phyloP scores from a whole-genome alignment of 2,113 vertebrate species.

The Apaloderma vittatum region DNA sequence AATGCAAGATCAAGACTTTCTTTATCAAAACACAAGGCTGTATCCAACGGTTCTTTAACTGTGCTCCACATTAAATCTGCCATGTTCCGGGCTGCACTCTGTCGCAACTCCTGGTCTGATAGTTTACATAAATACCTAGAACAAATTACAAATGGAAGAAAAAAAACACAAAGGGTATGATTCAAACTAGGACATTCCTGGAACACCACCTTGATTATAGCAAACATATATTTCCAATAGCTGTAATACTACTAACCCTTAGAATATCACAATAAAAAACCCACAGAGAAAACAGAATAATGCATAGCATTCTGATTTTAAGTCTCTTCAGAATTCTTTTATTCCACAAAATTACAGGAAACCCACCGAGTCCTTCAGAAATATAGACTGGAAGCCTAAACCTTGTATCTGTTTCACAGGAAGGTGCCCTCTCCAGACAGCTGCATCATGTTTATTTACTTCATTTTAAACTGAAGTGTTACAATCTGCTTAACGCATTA shows the following conservation, averaged over 20 bases:
- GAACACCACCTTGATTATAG: not conserved
- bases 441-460: not conserved
- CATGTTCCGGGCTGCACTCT: conserved; percentile 98
- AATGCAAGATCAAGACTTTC: conserved; percentile 99
- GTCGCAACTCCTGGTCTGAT: conserved; percentile 98
- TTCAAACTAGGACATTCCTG: not conserved
- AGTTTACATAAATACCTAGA: conserved; percentile 97
- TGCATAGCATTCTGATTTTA: not conserved
- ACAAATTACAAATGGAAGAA: conserved; percentile 34
- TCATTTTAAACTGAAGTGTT: not conserved
- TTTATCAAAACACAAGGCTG: conserved; percentile 97
- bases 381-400: not conserved
- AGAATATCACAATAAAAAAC: not conserved
- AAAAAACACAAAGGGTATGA: not conserved
- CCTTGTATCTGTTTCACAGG: accelerated
- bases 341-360: not conserved
- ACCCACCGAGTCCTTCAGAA: not conserved
- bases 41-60: conserved; percentile 98
- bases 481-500: not conserved
- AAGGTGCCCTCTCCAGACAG: not conserved
- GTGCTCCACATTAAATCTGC: conserved; percentile 99
- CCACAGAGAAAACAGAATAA: not conserved
- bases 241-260: not conserved
- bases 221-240: not conserved
- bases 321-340: not conserved